Percentiles rank a stretch among this genome's conserved stretches.
Evolutionary conservation across 2,888 invertebrate species (phyloP).

Genomic region (Hermaeophaga mercurialis): DNA sequence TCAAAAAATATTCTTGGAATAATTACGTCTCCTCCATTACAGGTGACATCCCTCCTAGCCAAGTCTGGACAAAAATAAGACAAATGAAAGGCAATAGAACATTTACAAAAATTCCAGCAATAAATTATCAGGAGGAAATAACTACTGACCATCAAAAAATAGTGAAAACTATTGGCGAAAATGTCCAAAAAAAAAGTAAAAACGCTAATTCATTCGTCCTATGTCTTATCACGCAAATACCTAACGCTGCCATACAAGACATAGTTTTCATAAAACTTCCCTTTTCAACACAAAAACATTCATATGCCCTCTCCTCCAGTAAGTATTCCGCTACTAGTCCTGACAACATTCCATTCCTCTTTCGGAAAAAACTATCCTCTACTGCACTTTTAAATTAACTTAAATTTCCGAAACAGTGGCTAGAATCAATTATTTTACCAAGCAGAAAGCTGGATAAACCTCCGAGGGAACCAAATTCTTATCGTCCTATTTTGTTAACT

Average conservation of each 20-base stretch:
- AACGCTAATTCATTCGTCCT: too few species aligned
- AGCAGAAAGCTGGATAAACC: background rate
- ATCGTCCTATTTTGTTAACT: too few species aligned
- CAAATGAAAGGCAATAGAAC: background rate
- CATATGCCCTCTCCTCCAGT: background rate
- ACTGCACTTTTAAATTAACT: background rate
- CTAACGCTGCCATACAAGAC: too few species aligned
- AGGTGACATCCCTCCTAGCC: background rate
- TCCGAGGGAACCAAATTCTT: background rate
- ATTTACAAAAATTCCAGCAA: background rate
- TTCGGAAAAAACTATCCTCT: background rate
- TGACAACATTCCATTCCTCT: background rate
- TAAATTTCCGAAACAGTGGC: background rate
- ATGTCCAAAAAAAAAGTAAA: background rate
- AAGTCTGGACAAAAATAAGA: conserved; percentile 2
- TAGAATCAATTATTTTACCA: background rate
- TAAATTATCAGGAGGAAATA: background rate
- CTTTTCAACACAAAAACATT: too few species aligned
- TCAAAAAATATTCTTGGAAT: background rate
- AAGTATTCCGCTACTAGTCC: background rate
- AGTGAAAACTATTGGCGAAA: background rate
- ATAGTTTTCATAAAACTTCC: too few species aligned
- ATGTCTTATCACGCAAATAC: too few species aligned
- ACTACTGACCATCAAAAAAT: background rate
- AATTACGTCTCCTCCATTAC: background rate